Base-by-base conservation (phyloP, 2,797 vertebrate species). In the Botia kubotai region DNA sequence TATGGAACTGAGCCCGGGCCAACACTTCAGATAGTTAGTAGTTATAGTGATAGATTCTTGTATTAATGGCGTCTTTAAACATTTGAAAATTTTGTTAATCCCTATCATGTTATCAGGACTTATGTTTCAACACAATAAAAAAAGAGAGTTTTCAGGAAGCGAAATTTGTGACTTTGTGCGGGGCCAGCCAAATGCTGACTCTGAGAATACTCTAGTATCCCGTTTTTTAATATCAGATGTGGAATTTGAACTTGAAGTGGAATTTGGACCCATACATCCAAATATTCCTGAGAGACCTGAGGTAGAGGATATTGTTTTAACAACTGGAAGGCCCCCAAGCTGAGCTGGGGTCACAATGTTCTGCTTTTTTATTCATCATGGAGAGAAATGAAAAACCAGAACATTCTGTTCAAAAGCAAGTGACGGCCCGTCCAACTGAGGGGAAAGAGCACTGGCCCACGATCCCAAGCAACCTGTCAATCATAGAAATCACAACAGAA, bases 271-370 rank as follows among this genome's bases (percentile, higher is more conserved):
- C 76, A 81, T 74, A 79, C 80, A 69, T 80, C 68, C 77, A 73
- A 80, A 82, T 62, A 81, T 48, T 81, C 84, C 79, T 76, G 76
- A 67, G 79, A 84, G 84, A 81, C 66, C 72, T 65, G 82, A 82
- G 75, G 82, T 79, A 71, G 75, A 78, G 79, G 84, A 82, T 75
- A 83, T 83, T 83, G 84, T 86, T 86, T 75, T 79, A 83, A 83
- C 82, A 86, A 83, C 79, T 82, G 76, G 79, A 69, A 52, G 72
- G 76, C 67, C 82, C 85, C 79, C 72, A 76, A 82, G 65, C 68
- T 48, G 77, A 82, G 67, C 67, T 19, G 76, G 68, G 84, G 76
- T 80, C 82, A 84, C 72, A 68, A 58, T 80, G 75, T 84, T 84
- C 79, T 75, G 84, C 77, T 73, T 63, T 81, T 85, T 82, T 80